These are phyloP conservation scores for Polyommatus icarus DNA, from an alignment of 2,888 invertebrate genomes.

Conservation along the genomic window DNA sequence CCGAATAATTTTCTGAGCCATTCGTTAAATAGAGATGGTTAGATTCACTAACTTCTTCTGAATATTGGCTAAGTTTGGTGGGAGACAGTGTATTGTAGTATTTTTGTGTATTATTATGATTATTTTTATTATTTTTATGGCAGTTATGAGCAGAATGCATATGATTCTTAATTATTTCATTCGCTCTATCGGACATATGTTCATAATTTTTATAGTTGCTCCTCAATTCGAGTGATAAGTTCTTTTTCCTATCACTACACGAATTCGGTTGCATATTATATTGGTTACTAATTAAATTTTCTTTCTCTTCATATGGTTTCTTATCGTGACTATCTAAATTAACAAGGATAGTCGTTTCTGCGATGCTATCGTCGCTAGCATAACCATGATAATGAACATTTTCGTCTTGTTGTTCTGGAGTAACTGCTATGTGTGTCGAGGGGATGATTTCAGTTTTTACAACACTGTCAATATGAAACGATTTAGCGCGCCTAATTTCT, in stretches of 20 bases:
- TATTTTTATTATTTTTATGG: constrained; percentile 15
- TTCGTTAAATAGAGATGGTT: neutral
- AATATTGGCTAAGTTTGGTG: neutral
- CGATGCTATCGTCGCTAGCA: constrained; percentile 74
- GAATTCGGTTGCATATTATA: constrained; percentile 32
- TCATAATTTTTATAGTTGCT: constrained; percentile 50
- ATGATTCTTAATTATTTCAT: constrained; percentile 32
- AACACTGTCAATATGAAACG: constrained; percentile 1
- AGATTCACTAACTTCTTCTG: neutral
- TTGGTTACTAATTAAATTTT: constrained; percentile 32
- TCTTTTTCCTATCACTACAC: constrained; percentile 52
- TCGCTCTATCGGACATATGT: neutral
- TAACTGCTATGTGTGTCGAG: constrained; percentile 8
- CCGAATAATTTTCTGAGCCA: neutral
- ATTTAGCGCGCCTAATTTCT: constrained; percentile 23
- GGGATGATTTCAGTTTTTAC: constrained; percentile 10
- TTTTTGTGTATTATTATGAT: constrained; percentile 20
- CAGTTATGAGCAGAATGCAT: constrained; percentile 36
- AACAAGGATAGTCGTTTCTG: constrained; percentile 75
- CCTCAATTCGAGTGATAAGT: constrained; percentile 61
- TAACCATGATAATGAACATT: constrained; percentile 71
- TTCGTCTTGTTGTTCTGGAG: constrained; percentile 41
- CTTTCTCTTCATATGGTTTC: constrained; percentile 48
- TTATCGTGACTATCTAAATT: constrained; percentile 58
- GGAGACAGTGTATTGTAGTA: constrained; percentile 23